A percentile compares a stretch with the other conserved stretches of the same genome.
These are phyloP conservation scores for Oryzias javanicus DNA, from an alignment of 2,113 vertebrate genomes.

Conservation along the genomic window DNA sequence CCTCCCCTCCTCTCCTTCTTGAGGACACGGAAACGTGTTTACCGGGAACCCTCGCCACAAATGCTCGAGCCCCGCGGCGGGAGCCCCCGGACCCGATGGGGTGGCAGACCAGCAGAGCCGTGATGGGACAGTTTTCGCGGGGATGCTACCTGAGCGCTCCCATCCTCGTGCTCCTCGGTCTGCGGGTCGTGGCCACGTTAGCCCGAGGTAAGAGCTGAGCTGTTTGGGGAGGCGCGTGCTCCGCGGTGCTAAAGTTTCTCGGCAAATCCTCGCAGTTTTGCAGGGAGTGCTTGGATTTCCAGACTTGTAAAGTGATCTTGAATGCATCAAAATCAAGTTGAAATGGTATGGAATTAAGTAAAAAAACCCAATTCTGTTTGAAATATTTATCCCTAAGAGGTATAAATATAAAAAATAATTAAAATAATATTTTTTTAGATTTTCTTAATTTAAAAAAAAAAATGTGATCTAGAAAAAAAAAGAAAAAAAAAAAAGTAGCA, in stretches of 20 bases:
- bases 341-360: too few relatives aligned
- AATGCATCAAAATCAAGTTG: too few relatives aligned
- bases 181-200: slow-evolving; percentile 32
- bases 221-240: background rate
- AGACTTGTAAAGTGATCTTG: too few relatives aligned
- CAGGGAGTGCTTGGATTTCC: too few relatives aligned
- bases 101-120: slow-evolving; percentile 50
- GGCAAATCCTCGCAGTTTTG: too few relatives aligned
- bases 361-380: too few relatives aligned
- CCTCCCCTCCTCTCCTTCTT: background rate
- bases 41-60: slow-evolving; percentile 26
- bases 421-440: too few relatives aligned
- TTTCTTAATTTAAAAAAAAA: too few relatives aligned
- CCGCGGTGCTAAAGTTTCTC: background rate
- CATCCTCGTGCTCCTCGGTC: slow-evolving; percentile 58
- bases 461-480: too few relatives aligned
- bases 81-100: slow-evolving; percentile 56
- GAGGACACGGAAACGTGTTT: slow-evolving; percentile 35
- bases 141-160: slow-evolving; percentile 63
- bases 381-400: too few relatives aligned
- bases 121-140: slow-evolving; percentile 70
- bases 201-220: slow-evolving; percentile 64
- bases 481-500: too few relatives aligned
- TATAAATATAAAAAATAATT: too few relatives aligned
- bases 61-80: slow-evolving; percentile 52